Conservation (phyloP, 2,888 invertebrate species). For the Pammene fasciana region DNA sequence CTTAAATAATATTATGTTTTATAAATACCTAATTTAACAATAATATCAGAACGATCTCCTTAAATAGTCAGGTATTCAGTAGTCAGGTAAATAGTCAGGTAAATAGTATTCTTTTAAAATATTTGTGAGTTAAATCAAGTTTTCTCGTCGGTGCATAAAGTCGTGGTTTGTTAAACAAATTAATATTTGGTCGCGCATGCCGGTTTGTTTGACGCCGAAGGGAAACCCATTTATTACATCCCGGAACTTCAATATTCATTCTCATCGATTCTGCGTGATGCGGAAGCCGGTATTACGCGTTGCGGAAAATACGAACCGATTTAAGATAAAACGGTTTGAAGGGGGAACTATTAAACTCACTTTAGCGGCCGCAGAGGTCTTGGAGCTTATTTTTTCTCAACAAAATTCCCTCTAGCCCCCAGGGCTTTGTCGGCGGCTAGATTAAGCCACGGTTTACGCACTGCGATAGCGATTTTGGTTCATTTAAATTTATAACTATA, state of each 20-base stretch:
- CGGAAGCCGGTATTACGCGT: slow-evolving; percentile 18
- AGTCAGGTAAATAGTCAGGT: too few relatives aligned
- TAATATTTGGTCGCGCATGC: neutral
- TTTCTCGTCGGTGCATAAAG: neutral
- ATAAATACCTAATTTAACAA: too few relatives aligned
- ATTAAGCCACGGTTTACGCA: slow-evolving; percentile 33
- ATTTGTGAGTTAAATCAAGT: too few relatives aligned
- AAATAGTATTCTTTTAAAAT: too few relatives aligned
- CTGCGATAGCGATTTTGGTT: slow-evolving; percentile 25
- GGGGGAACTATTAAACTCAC: slow-evolving; percentile 41
- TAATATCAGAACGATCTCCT: too few relatives aligned
- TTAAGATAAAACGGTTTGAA: slow-evolving; percentile 40
- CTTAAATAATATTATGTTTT: too few relatives aligned
- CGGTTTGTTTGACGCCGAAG: slow-evolving; percentile 3
- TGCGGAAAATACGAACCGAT: slow-evolving; percentile 27
- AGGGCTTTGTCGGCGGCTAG: slow-evolving; percentile 38
- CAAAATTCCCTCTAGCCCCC: slow-evolving; percentile 28
- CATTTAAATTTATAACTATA: slow-evolving; percentile 6
- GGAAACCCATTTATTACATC: slow-evolving; percentile 2
- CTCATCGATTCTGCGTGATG: slow-evolving; percentile 22
- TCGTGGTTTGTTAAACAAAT: neutral
- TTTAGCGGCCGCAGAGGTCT: slow-evolving; percentile 39
- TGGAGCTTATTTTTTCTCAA: slow-evolving; percentile 39
- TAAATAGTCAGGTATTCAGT: too few relatives aligned
- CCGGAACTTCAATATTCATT: slow-evolving; percentile 17